Evolutionary conservation across 1,140 invertebrate species (phyloP).

Genomic region (Drosophila nannoptera): DNA sequence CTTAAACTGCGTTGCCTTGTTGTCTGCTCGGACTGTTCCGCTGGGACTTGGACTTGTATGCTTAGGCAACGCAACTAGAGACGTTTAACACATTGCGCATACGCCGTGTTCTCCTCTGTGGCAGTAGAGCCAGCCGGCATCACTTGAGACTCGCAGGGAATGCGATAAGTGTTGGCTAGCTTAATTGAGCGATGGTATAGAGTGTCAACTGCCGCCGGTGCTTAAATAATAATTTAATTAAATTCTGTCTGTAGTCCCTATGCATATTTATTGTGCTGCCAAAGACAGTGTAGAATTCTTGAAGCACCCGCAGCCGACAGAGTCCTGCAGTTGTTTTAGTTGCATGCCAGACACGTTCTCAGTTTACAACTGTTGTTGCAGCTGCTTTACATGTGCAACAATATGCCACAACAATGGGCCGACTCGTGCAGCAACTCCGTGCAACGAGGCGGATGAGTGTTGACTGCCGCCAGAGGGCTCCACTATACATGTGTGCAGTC

Average conservation of each 20-base stretch:
- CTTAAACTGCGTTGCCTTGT: constrained; percentile 45
- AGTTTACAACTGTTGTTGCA: constrained; percentile 42
- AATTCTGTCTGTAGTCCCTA: constrained; percentile 50
- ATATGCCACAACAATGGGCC: constrained; percentile 70
- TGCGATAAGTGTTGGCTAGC: constrained; percentile 28
- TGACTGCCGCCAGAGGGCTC: constrained; percentile 45
- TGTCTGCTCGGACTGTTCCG: constrained; percentile 28
- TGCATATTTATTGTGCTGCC: constrained; percentile 43
- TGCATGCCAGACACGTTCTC: constrained; percentile 55
- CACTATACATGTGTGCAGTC: too few species aligned
- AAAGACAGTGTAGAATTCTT: constrained; percentile 30
- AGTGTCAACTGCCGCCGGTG: constrained; percentile 40
- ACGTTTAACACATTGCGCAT: constrained; percentile 62
- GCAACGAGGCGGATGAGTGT: constrained; percentile 72
- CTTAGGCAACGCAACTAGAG: constrained; percentile 33
- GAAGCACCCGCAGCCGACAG: constrained; percentile 9
- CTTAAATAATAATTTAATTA: constrained; percentile 72
- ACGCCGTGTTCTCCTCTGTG: constrained; percentile 22
- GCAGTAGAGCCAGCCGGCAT: background rate
- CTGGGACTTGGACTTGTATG: constrained; percentile 47
- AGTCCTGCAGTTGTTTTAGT: constrained; percentile 10
- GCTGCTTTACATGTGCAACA: constrained; percentile 62
- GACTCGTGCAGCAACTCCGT: constrained; percentile 67
- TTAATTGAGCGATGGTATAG: constrained; percentile 51
- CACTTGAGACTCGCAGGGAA: constrained; percentile 11